Percentiles rank a stretch among this genome's conserved stretches.
phyloP scores from a whole-genome alignment of 2,797 vertebrate genomes.

The Lutjanus argentimaculatus region DNA sequence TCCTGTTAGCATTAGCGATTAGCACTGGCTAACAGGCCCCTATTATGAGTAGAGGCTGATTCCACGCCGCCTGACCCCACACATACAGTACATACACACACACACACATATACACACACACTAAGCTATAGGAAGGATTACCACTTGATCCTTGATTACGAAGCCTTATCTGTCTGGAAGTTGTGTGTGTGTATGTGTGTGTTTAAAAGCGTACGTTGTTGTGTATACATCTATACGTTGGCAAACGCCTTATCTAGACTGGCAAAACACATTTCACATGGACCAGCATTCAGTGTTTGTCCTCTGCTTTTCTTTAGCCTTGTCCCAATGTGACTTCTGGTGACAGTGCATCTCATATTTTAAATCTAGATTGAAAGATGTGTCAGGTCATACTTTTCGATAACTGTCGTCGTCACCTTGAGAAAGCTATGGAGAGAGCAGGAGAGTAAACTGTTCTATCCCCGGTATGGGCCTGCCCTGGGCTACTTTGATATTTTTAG shows the following conservation, averaged over 20 bases:
- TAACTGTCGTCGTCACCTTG: slow-evolving; percentile 57
- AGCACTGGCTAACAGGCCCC: slow-evolving; percentile 76
- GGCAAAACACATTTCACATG: slow-evolving; percentile 21
- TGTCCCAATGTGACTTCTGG: slow-evolving; percentile 17
- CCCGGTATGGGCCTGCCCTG: slow-evolving; percentile 53
- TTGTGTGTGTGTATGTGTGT: slow-evolving; percentile 45
- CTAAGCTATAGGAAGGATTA: slow-evolving; percentile 79
- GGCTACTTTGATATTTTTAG: slow-evolving; percentile 80
- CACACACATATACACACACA: slow-evolving; percentile 39
- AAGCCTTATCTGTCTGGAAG: slow-evolving; percentile 61
- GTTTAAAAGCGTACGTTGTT: slow-evolving; percentile 4
- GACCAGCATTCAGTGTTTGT: slow-evolving; percentile 8
- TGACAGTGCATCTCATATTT: slow-evolving; percentile 16
- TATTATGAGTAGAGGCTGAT: slow-evolving; percentile 77
- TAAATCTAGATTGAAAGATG: slow-evolving; percentile 45
- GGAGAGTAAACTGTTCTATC: slow-evolving; percentile 23
- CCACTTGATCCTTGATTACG: slow-evolving; percentile 82
- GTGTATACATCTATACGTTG: slow-evolving; percentile 36
- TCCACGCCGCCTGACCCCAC: slow-evolving; percentile 72
- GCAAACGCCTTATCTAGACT: slow-evolving; percentile 31
- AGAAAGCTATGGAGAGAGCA: slow-evolving; percentile 24
- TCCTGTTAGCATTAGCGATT: slow-evolving; percentile 85
- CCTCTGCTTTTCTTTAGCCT: slow-evolving; percentile 13
- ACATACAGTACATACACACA: slow-evolving; percentile 54
- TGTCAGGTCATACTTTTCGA: slow-evolving; percentile 47